Evolutionary conservation across 2,113 vertebrate genomes (phyloP).

Genomic region (Phainopepla nitens): DNA sequence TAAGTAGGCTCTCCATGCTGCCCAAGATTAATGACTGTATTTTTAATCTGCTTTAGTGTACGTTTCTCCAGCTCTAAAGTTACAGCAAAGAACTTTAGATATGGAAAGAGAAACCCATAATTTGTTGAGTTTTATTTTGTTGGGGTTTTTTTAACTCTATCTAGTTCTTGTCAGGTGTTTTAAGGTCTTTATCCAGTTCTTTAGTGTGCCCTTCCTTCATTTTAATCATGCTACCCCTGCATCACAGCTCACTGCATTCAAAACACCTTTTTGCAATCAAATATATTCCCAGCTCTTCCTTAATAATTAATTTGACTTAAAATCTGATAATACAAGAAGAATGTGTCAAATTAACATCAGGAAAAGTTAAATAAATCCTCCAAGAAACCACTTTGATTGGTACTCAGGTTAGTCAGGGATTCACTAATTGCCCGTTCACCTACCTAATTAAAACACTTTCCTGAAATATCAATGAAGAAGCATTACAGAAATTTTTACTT

Average conservation of each 20-base stretch:
- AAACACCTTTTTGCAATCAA: not conserved
- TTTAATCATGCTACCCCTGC: not conserved
- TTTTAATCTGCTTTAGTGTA: not conserved
- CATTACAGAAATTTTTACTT: not conserved
- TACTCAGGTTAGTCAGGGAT: not conserved
- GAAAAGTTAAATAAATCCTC: not conserved
- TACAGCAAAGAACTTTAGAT: not conserved
- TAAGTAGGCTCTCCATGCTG: not conserved
- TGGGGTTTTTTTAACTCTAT: accelerated
- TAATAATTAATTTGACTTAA: not conserved
- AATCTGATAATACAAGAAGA: not conserved
- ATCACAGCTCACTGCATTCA: not conserved
- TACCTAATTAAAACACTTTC: not conserved
- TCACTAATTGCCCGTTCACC: not conserved
- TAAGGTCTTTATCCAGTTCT: not conserved
- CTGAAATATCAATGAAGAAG: not conserved
- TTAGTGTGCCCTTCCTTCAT: not conserved
- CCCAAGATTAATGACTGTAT: not conserved
- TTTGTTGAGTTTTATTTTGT: not conserved
- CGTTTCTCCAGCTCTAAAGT: not conserved
- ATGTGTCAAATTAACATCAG: not conserved
- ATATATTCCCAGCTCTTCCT: not conserved
- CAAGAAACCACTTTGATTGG: not conserved
- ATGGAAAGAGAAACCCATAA: not conserved
- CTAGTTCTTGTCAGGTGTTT: not conserved